phyloP scores from a whole-genome alignment of 2,888 invertebrate species.

The Lasius fuliginosus region DNA sequence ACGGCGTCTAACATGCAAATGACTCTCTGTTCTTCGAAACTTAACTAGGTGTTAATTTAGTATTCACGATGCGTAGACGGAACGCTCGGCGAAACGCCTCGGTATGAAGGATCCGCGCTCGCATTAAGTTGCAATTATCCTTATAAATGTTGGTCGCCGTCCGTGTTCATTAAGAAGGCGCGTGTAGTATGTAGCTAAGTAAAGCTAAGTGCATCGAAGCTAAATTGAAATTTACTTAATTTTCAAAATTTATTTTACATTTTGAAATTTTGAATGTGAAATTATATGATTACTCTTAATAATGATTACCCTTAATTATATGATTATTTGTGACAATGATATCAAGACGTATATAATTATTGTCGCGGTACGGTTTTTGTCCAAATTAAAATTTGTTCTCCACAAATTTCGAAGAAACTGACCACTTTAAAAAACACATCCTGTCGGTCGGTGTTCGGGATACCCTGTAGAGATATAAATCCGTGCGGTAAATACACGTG shows the following conservation, averaged over 20 bases:
- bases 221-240: not conserved
- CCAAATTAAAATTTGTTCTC: constrained; percentile 11
- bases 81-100: constrained; percentile 45
- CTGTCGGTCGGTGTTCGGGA: not conserved
- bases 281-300: not conserved
- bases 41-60: constrained; percentile 72
- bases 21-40: constrained; percentile 67
- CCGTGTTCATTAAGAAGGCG: not conserved
- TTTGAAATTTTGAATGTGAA: not conserved
- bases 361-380: not conserved
- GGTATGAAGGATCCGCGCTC: constrained; percentile 64
- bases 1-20: constrained; percentile 66
- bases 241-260: not conserved
- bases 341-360: not conserved
- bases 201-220: not conserved
- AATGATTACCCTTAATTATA: too few species aligned
- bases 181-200: not conserved
- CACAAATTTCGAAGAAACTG: not conserved
- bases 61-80: constrained; percentile 67
- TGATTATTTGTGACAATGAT: too few species aligned
- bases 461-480: constrained; percentile 36
- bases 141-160: constrained; percentile 30
- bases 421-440: not conserved
- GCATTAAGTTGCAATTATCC: constrained; percentile 59
- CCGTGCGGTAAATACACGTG: constrained; percentile 28